These are phyloP conservation scores for Phocides pigmalion DNA, from an alignment of 1,140 invertebrate genomes.

Conservation along the genomic window DNA sequence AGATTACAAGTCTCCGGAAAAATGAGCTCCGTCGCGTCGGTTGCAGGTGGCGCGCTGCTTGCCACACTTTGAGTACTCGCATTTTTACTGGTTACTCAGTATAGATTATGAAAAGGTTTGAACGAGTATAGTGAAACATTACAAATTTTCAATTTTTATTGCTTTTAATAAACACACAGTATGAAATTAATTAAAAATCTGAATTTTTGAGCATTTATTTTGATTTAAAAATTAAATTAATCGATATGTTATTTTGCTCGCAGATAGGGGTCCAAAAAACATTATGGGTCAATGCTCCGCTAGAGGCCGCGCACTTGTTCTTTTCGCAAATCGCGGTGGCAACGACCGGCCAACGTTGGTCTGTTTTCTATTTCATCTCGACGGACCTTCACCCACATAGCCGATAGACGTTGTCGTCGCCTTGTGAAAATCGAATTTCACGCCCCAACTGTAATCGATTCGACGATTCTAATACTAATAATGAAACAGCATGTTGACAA, in stretches of 20 bases:
- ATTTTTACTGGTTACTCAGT: slow-evolving; percentile 14
- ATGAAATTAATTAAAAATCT: too few species aligned
- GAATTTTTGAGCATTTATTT: too few species aligned
- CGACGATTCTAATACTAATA: slow-evolving; percentile 54
- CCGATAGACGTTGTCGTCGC: slow-evolving; percentile 53
- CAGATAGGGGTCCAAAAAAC: slow-evolving; percentile 14
- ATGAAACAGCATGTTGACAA: slow-evolving; percentile 73
- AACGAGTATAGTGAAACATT: slow-evolving; percentile 1
- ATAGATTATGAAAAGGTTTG: slow-evolving; percentile 18
- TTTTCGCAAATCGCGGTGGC: slow-evolving; percentile 40
- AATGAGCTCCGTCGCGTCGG: slow-evolving; percentile 8
- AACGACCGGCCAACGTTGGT: slow-evolving; percentile 40
- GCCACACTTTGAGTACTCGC: slow-evolving; percentile 1
- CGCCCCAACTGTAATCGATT: slow-evolving; percentile 55
- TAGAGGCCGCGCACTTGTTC: not conserved
- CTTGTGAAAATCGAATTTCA: slow-evolving; percentile 72
- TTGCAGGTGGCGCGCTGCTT: not conserved
- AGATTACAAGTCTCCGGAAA: slow-evolving; percentile 16
- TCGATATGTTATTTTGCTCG: not conserved
- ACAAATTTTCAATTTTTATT: not conserved
- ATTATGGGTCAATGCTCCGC: slow-evolving; percentile 50
- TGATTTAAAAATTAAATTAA: too few species aligned
- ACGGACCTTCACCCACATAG: slow-evolving; percentile 70
- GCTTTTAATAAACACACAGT: too few species aligned
- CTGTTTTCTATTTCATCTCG: slow-evolving; percentile 62